These are phyloP conservation scores for Drosophila lacteicornis DNA, from an alignment of 1,140 invertebrate species.

Conservation along the genomic window DNA sequence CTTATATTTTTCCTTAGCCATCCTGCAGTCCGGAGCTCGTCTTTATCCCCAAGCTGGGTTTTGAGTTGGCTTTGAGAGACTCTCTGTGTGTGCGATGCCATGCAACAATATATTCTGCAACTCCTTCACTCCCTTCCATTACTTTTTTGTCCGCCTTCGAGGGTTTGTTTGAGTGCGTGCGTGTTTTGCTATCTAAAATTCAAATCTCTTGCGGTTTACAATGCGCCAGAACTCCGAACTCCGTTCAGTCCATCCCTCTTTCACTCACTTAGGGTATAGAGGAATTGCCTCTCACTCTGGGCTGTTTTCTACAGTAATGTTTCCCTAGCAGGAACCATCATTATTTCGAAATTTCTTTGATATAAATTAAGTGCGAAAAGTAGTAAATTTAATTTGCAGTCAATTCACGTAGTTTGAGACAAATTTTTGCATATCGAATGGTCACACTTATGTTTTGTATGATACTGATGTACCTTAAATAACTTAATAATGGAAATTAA, in stretches of 20 bases:
- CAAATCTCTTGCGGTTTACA: slow-evolving; percentile 76
- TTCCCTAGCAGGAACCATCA: not conserved
- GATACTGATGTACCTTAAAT: no score
- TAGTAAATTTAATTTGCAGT: no score
- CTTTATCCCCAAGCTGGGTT: slow-evolving; percentile 25
- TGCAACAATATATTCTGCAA: slow-evolving; percentile 31
- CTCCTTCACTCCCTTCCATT: slow-evolving; percentile 37
- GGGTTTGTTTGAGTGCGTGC: slow-evolving; percentile 32
- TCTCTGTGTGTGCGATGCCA: slow-evolving; percentile 20
- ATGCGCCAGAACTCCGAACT: slow-evolving; percentile 46
- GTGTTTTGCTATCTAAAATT: slow-evolving; percentile 71
- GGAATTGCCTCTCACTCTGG: slow-evolving; percentile 8
- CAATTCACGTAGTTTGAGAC: not conserved
- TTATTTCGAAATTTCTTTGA: not conserved
- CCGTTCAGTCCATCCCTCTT: slow-evolving; percentile 1
- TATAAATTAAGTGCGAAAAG: not conserved
- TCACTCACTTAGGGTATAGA: not conserved
- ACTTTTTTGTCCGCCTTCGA: slow-evolving; percentile 29
- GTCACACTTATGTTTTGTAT: not conserved
- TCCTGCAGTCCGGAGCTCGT: slow-evolving; percentile 16
- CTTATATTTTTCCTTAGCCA: not conserved
- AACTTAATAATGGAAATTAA: not conserved
- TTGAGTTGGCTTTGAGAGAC: slow-evolving; percentile 15
- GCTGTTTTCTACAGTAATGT: slow-evolving; percentile 6
- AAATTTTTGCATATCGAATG: not conserved